phyloP scores from a whole-genome alignment of 1,140 invertebrate genomes.

The Diploscapter pachys region DNA sequence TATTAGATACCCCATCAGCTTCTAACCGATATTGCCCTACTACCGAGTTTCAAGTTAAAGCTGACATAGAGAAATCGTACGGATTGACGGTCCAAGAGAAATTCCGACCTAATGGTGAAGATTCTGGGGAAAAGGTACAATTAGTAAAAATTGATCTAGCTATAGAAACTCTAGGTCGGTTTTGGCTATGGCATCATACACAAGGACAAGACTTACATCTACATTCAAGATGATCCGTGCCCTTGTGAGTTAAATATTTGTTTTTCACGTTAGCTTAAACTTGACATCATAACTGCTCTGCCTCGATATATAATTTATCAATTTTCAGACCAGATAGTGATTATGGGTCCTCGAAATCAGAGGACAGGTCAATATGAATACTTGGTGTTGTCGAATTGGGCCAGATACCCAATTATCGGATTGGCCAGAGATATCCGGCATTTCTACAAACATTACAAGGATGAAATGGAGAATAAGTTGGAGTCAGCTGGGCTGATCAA shows the following conservation, averaged over 20 bases:
- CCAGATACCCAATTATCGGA: conserved; percentile 28
- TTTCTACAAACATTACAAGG: conserved; percentile 31
- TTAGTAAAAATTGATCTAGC: not conserved
- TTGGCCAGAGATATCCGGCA: conserved; percentile 23
- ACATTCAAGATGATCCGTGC: conserved; percentile 35
- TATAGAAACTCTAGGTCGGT: conserved; percentile 8
- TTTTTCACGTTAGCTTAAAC: no score
- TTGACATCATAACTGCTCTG: no score
- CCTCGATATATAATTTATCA: not conserved
- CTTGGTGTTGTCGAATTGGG: conserved; percentile 30
- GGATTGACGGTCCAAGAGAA: conserved; percentile 26
- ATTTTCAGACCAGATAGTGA: conserved; percentile 26
- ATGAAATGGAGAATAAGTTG: conserved; percentile 26
- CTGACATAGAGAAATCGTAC: conserved; percentile 22
- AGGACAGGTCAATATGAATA: conserved; percentile 27
- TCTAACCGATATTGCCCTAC: conserved; percentile 27
- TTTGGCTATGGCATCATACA: conserved; percentile 32
- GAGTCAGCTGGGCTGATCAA: conserved; percentile 29
- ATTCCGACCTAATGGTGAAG: conserved; percentile 23
- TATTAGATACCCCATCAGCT: conserved; percentile 30
- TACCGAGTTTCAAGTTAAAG: conserved; percentile 20
- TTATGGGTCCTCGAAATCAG: conserved; percentile 19
- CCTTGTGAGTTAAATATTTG: conserved; percentile 22
- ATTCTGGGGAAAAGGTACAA: conserved; percentile 27
- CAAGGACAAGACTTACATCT: conserved; percentile 23